Conservation (phyloP, 2,888 invertebrate species). For the Erynnis tages region DNA sequence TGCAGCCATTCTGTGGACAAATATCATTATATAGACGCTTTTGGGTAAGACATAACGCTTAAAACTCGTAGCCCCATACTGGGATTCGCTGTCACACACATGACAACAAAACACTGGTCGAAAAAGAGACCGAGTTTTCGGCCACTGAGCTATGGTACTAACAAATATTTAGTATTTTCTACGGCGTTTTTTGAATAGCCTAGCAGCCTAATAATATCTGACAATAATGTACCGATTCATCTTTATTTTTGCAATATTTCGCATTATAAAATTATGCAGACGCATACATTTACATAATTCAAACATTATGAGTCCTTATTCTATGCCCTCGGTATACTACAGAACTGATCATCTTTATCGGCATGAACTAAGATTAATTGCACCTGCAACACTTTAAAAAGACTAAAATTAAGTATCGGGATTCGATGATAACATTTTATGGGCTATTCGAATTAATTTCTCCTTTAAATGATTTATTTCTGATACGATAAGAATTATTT, state of each 20-base stretch:
- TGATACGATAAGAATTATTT: background rate
- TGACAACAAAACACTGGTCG: too few relatives aligned
- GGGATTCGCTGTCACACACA: too few relatives aligned
- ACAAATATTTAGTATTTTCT: too few relatives aligned
- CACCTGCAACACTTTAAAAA: background rate
- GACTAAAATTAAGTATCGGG: background rate
- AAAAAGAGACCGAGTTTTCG: too few relatives aligned
- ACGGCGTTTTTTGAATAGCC: too few relatives aligned
- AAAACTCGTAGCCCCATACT: too few relatives aligned
- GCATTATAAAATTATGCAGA: background rate
- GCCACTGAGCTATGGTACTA: too few relatives aligned
- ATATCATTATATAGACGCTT: background rate
- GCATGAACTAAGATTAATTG: conserved; percentile 13
- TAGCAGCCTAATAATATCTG: too few relatives aligned
- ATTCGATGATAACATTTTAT: conserved; percentile 12
- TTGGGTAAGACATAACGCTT: too few relatives aligned
- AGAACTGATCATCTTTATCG: conserved; percentile 11
- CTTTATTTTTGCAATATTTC: background rate
- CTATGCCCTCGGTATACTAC: background rate
- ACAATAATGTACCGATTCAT: too few relatives aligned
- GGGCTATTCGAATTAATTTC: conserved; percentile 17
- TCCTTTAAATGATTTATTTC: background rate
- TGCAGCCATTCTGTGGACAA: conserved; percentile 88
- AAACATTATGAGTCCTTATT: background rate
- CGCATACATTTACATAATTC: background rate